Evolutionary conservation across 2,888 invertebrate species (phyloP).

Genomic region (Cetonia aurata): DNA sequence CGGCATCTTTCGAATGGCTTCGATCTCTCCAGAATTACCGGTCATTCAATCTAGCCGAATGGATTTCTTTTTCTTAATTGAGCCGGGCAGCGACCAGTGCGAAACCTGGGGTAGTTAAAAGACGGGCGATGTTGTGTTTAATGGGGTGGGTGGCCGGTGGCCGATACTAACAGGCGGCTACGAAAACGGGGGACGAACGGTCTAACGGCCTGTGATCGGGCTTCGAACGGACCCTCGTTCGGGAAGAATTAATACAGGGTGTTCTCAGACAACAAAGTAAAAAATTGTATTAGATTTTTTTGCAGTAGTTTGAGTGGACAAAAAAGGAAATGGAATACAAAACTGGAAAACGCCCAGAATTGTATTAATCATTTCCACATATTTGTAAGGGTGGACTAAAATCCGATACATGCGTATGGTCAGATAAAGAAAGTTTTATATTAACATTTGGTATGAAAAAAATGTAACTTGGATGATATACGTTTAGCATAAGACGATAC

Average conservation of each 20-base stretch:
- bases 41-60: slow-evolving; percentile 35
- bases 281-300: no score
- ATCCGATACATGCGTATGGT: no score
- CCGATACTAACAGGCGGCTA: slow-evolving; percentile 11
- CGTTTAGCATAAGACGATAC: no score
- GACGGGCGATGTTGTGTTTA: slow-evolving; percentile 29
- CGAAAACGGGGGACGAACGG: slow-evolving; percentile 9
- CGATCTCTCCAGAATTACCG: slow-evolving; percentile 33
- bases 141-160: slow-evolving; percentile 10
- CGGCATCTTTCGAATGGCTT: slow-evolving; percentile 24
- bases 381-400: no score
- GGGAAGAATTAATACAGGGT: slow-evolving; percentile 7
- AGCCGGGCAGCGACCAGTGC: slow-evolving; percentile 11
- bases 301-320: no score
- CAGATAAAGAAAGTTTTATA: no score
- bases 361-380: no score
- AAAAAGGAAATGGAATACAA: no score
- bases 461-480: no score
- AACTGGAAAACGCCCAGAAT: no score
- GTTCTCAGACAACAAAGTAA: no score
- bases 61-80: slow-evolving; percentile 38
- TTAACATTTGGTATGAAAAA: no score
- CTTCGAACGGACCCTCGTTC: background rate
- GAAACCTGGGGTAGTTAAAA: slow-evolving; percentile 30
- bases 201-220: slow-evolving; percentile 1